Conservation (phyloP, 1,140 invertebrate genomes). For the Tetraneura akinire region DNA sequence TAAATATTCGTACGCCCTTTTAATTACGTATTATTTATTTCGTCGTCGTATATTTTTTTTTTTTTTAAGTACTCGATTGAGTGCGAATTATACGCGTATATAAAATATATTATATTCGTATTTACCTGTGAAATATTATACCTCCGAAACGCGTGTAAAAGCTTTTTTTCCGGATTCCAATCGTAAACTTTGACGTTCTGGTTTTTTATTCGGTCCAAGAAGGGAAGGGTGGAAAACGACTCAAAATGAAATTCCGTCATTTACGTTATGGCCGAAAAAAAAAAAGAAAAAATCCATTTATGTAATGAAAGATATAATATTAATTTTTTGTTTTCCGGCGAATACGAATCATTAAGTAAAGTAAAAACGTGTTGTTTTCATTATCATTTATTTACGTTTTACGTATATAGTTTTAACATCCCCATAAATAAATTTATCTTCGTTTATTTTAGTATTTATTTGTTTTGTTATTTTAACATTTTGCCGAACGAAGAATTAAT, state of each 20-base stretch:
- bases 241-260: neutral
- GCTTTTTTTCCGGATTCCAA: neutral
- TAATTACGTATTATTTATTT: neutral
- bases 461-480: too few relatives aligned
- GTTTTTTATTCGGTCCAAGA: neutral
- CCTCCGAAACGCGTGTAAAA: neutral
- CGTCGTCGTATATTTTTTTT: neutral
- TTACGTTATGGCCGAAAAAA: neutral
- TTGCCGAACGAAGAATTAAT: too few relatives aligned
- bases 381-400: neutral
- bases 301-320: slow-evolving; percentile 2
- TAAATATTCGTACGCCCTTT: neutral
- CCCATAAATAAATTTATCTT: neutral
- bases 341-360: slow-evolving; percentile 19
- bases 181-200: neutral
- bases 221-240: too few relatives aligned
- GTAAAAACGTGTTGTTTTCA: neutral
- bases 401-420: too few relatives aligned
- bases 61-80: too few relatives aligned
- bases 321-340: too few relatives aligned
- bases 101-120: too few relatives aligned
- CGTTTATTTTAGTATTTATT: too few relatives aligned
- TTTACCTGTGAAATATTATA: neutral
- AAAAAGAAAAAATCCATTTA: slow-evolving; percentile 3
- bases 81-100: too few relatives aligned